A percentile compares a stretch with the other conserved stretches of the same genome.
Evolutionary conservation across 2,113 vertebrate genomes (phyloP).

Genomic region (Daboia siamensis): DNA sequence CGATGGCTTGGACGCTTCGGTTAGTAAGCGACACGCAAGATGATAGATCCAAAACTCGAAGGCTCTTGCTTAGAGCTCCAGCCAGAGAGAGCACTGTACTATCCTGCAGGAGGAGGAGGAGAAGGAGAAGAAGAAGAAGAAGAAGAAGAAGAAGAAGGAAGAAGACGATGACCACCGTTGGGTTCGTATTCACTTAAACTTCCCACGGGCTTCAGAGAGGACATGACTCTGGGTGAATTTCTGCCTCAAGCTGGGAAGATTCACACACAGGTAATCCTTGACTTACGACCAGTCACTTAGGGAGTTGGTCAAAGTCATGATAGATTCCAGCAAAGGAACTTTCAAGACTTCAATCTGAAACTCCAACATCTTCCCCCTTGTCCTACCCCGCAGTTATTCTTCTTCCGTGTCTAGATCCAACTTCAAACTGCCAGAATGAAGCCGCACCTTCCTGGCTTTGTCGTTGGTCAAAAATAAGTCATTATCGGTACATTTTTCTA

Average conservation of each 20-base stretch:
- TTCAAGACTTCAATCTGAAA: background rate
- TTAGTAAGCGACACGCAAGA: conserved; percentile 77
- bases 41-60: conserved; percentile 76
- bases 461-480: too few species aligned
- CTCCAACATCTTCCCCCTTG: background rate
- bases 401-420: too few species aligned
- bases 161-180: background rate
- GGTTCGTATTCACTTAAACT: background rate
- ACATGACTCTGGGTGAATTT: too few species aligned
- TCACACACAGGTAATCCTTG: background rate
- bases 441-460: too few species aligned
- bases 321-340: background rate
- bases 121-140: too few species aligned
- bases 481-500: too few species aligned
- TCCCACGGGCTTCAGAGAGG: background rate
- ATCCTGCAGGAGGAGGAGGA: conserved; percentile 64
- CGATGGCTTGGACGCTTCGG: conserved; percentile 70
- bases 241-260: background rate
- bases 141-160: too few species aligned
- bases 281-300: background rate
- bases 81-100: conserved; percentile 68
- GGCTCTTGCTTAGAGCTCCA: conserved; percentile 56
- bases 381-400: background rate
- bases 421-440: too few species aligned
- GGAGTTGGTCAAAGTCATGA: background rate